Conservation (phyloP, 2,888 invertebrate species). For the Drosophila greeni region DNA sequence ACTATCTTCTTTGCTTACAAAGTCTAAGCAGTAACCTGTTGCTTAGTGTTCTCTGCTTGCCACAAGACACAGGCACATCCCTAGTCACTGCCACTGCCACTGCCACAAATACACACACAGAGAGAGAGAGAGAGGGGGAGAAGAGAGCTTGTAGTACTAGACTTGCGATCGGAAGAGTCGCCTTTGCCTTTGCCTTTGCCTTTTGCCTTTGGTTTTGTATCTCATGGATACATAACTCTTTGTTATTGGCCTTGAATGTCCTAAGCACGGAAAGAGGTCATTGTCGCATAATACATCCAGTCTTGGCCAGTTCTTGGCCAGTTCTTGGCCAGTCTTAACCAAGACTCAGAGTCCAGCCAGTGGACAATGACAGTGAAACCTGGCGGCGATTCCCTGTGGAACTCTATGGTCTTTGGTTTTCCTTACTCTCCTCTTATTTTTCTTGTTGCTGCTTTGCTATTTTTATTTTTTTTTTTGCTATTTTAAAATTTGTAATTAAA, state of each 20-base stretch:
- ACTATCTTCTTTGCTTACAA: too few species aligned
- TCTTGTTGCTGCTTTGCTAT: not conserved
- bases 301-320: conserved; percentile 18
- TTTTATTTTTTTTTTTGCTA: conserved; percentile 13
- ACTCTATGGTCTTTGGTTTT: conserved; percentile 1
- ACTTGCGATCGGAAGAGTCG: conserved; percentile 18
- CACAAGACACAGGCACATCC: conserved; percentile 18
- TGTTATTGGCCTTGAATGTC: conserved; percentile 75
- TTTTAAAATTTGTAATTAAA: conserved; percentile 70
- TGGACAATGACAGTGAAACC: conserved; percentile 33
- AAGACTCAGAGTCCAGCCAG: conserved; percentile 7
- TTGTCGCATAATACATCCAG: conserved; percentile 69
- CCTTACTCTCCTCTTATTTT: not conserved
- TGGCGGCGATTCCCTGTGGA: conserved; percentile 7
- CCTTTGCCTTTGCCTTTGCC: conserved; percentile 12
- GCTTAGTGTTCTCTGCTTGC: conserved; percentile 32
- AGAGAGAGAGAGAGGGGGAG: not conserved
- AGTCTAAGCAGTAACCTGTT: conserved; percentile 7
- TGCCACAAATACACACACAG: conserved; percentile 8
- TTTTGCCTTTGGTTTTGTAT: conserved; percentile 43
- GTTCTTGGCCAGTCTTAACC: conserved; percentile 5
- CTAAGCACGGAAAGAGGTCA: conserved; percentile 76
- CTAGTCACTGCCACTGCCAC: conserved; percentile 4
- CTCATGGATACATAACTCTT: conserved; percentile 63
- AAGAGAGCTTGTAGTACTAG: conserved; percentile 13